These are phyloP conservation scores for Rhyzopertha dominica DNA, from an alignment of 1,140 invertebrate genomes.

Conservation along the genomic window DNA sequence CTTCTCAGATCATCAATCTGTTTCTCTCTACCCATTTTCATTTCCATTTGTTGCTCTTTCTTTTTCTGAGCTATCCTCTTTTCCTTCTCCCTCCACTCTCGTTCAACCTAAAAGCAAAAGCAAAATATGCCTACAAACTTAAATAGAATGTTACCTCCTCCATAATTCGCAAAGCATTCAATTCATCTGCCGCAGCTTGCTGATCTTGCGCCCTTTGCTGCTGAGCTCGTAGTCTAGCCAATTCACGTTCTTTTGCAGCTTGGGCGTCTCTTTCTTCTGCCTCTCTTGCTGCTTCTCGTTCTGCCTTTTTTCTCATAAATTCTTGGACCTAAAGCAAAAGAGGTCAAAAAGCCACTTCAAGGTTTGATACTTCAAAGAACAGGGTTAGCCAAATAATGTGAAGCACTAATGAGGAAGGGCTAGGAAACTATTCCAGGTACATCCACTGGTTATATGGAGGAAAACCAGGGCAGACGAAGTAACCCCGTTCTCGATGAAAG, in stretches of 20 bases:
- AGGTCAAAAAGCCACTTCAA: too few species aligned
- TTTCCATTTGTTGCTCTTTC: slow-evolving; percentile 27
- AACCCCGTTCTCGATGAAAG: too few species aligned
- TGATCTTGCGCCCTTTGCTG: slow-evolving; percentile 46
- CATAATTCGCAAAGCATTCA: slow-evolving; percentile 43
- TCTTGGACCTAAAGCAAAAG: slow-evolving; percentile 48
- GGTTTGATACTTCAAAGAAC: too few species aligned
- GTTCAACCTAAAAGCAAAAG: slow-evolving; percentile 36
- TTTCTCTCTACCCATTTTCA: slow-evolving; percentile 45
- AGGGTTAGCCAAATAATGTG: too few species aligned
- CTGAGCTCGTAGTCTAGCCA: slow-evolving; percentile 45
- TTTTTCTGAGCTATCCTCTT: slow-evolving; percentile 34
- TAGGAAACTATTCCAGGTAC: too few species aligned
- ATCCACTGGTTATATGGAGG: too few species aligned
- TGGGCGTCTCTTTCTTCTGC: slow-evolving; percentile 49
- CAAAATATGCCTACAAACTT: background rate
- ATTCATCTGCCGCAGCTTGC: slow-evolving; percentile 43
- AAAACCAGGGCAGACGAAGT: too few species aligned
- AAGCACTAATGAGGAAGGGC: too few species aligned
- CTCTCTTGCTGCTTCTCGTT: slow-evolving; percentile 52
- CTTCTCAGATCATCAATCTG: slow-evolving; percentile 51
- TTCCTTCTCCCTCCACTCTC: slow-evolving; percentile 46
- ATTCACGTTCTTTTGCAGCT: slow-evolving; percentile 49
- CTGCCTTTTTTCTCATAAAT: slow-evolving; percentile 55
- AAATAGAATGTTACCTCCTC: slow-evolving; percentile 39